Conservation (phyloP, 2,888 invertebrate species). For the Isoperla grammatica region DNA sequence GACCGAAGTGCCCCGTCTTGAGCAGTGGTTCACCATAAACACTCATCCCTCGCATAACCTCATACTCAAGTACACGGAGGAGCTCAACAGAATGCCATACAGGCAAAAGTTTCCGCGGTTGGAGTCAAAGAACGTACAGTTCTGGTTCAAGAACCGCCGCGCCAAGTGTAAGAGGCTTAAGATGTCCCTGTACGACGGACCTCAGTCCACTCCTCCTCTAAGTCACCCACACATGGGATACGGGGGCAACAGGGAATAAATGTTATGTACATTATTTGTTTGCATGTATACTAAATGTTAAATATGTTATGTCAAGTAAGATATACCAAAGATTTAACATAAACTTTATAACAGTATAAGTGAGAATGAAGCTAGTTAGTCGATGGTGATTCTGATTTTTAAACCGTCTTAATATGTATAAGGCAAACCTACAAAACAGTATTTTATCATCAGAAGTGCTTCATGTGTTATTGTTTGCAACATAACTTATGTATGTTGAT, state of each 20-base stretch:
- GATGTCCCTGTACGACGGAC: constrained; percentile 72
- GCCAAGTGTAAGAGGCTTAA: constrained; percentile 97
- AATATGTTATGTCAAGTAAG: not conserved
- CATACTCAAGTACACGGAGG: constrained; percentile 96
- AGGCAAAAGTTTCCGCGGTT: constrained; percentile 97
- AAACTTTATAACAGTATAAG: no score
- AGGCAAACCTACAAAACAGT: no score
- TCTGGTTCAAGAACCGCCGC: constrained; percentile 98
- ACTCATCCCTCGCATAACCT: constrained; percentile 98
- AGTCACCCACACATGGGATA: constrained; percentile 13
- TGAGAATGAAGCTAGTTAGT: no score
- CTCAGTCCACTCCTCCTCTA: constrained; percentile 38
- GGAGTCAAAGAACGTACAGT: constrained; percentile 98
- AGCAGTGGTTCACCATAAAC: constrained; percentile 95
- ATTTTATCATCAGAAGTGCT: no score
- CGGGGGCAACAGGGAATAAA: not conserved
- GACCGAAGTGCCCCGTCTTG: constrained; percentile 90
- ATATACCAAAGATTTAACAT: no score
- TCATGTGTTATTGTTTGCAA: no score
- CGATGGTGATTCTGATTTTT: no score
- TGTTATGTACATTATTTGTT: constrained; percentile 4
- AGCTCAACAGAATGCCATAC: constrained; percentile 94
- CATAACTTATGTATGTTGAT: no score
- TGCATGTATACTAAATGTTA: constrained; percentile 2
- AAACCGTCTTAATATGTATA: no score